phyloP scores from a whole-genome alignment of 1,140 invertebrate species.

The Bombus confusus region DNA sequence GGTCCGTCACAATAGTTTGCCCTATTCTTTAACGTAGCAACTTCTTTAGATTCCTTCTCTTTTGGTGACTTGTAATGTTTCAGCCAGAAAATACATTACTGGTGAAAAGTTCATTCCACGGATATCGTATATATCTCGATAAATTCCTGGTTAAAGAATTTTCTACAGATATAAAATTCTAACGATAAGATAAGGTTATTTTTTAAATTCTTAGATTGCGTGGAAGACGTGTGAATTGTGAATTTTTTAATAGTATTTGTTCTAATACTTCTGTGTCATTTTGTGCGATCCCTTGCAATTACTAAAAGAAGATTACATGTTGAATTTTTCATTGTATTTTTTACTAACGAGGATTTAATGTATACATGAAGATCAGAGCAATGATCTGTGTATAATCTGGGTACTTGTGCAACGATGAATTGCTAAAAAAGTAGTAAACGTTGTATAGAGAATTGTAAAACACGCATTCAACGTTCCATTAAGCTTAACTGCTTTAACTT shows the following conservation, averaged over 20 bases:
- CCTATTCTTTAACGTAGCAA: constrained; percentile 2
- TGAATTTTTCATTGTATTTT: neutral
- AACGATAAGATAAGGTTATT: neutral
- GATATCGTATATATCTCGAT: neutral
- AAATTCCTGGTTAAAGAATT: neutral
- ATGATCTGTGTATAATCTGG: neutral
- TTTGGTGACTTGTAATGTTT: neutral
- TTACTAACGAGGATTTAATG: neutral
- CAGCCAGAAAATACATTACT: neutral
- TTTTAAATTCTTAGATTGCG: neutral
- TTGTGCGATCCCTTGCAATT: too few relatives aligned
- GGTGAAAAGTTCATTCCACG: neutral
- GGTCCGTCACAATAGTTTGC: constrained; percentile 20
- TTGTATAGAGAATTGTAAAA: too few relatives aligned
- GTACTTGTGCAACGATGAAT: neutral
- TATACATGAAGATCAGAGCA: too few relatives aligned
- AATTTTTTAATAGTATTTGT: neutral
- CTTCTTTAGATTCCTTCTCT: constrained; percentile 15
- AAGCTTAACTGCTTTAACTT: too few relatives aligned
- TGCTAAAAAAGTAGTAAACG: neutral
- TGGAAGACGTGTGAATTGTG: neutral
- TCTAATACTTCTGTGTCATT: too few relatives aligned
- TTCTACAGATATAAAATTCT: neutral
- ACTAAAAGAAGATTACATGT: neutral
- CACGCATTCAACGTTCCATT: too few relatives aligned